A percentile compares a stretch with the other conserved stretches of the same genome.
phyloP scores from a whole-genome alignment of 1,140 invertebrate species.

The Drosophila rufa region DNA sequence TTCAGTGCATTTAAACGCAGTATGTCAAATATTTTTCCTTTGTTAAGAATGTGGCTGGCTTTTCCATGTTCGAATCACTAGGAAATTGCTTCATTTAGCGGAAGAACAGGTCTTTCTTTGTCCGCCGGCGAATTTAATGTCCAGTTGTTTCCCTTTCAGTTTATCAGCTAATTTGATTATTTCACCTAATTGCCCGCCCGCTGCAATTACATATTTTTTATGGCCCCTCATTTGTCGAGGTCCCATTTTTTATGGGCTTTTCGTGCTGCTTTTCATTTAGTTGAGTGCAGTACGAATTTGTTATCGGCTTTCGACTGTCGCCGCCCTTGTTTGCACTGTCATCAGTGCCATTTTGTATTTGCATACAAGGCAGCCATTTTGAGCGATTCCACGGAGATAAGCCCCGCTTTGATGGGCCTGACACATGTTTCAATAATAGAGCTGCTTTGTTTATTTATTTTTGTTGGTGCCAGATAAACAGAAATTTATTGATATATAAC shows the following conservation, averaged over 20 bases:
- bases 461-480: not conserved
- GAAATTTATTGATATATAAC: not conserved
- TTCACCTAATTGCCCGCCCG: slow-evolving; percentile 54
- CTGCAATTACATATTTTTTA: slow-evolving; percentile 59
- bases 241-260: slow-evolving; percentile 18
- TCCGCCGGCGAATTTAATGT: slow-evolving; percentile 44
- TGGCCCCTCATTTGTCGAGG: slow-evolving; percentile 34
- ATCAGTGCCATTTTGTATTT: slow-evolving; percentile 70
- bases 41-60: slow-evolving; percentile 32
- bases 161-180: slow-evolving; percentile 79
- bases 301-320: slow-evolving; percentile 56
- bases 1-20: slow-evolving; percentile 12
- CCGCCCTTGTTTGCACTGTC: slow-evolving; percentile 75
- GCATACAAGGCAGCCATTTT: slow-evolving; percentile 41
- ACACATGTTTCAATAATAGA: not conserved
- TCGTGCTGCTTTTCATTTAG: slow-evolving; percentile 67
- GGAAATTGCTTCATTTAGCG: slow-evolving; percentile 75
- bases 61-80: slow-evolving; percentile 58
- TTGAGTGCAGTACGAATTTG: slow-evolving; percentile 49
- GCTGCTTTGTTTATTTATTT: not conserved
- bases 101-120: slow-evolving; percentile 8
- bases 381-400: slow-evolving; percentile 33
- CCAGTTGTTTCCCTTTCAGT: slow-evolving; percentile 32
- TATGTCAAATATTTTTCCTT: slow-evolving; percentile 59
- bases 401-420: not conserved